Conservation (phyloP, 2,797 vertebrate genomes). For the Pseudomugil gertrudae region DNA sequence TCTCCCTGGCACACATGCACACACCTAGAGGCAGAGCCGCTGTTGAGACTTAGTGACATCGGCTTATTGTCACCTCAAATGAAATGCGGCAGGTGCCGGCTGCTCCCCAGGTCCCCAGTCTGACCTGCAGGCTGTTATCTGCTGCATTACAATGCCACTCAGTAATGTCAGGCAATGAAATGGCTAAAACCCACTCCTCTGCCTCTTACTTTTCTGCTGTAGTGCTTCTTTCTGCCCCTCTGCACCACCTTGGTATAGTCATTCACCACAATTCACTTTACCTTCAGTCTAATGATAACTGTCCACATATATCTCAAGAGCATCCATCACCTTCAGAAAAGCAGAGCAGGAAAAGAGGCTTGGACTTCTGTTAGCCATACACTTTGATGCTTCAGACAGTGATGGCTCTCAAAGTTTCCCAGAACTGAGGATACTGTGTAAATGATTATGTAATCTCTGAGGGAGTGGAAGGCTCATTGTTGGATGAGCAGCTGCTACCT, state of each 20-base stretch:
- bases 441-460: constrained; percentile 20
- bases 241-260: constrained; percentile 1
- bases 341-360: constrained; percentile 41
- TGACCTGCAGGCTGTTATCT: constrained; percentile 70
- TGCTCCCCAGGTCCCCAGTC: constrained; percentile 39
- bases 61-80: constrained; percentile 73
- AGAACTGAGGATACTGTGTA: constrained; percentile 27
- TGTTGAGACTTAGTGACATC: constrained; percentile 50
- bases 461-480: constrained; percentile 13
- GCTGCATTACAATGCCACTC: constrained; percentile 66
- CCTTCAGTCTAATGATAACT: constrained; percentile 65
- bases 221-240: constrained; percentile 5
- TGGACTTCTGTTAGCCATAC: constrained; percentile 41
- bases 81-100: constrained; percentile 68
- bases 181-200: constrained; percentile 28
- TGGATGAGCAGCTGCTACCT: constrained; percentile 25
- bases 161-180: constrained; percentile 58
- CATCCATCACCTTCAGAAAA: constrained; percentile 67
- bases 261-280: constrained; percentile 45
- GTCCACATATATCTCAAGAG: constrained; percentile 58
- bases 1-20: constrained; percentile 10
- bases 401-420: constrained; percentile 24
- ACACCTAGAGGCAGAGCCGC: constrained; percentile 32
- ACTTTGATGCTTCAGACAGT: constrained; percentile 35
- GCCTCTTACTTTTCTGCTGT: constrained; percentile 19